These are phyloP conservation scores for Pachyramphus minor DNA, from an alignment of 2,113 vertebrate species.

Conservation along the genomic window DNA sequence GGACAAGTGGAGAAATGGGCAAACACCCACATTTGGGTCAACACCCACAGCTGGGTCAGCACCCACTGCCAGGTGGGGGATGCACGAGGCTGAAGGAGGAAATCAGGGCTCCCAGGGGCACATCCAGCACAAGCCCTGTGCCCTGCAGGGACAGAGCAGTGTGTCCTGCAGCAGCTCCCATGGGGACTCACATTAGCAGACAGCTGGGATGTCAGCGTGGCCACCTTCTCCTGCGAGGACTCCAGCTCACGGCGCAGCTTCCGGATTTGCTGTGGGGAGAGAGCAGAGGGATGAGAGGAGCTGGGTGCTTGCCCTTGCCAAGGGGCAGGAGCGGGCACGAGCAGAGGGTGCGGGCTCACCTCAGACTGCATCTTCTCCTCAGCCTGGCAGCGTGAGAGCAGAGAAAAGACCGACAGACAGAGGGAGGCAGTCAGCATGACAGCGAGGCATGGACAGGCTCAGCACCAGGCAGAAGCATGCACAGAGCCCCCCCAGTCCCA, in stretches of 20 bases:
- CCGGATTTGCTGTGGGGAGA: slow-evolving; percentile 86
- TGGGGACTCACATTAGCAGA: slow-evolving; percentile 85
- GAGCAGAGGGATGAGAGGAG: background rate
- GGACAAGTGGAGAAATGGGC: background rate
- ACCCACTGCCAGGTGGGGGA: too few relatives aligned
- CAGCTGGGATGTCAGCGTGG: slow-evolving; percentile 88
- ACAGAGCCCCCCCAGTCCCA: background rate
- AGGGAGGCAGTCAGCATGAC: slow-evolving; percentile 56
- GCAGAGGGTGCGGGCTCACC: slow-evolving; percentile 69
- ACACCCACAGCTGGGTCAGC: fast-evolving
- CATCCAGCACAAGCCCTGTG: fast-evolving
- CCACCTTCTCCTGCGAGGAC: slow-evolving; percentile 95
- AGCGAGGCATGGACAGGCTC: slow-evolving; percentile 25
- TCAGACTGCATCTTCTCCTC: slow-evolving; percentile 98
- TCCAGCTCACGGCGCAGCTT: slow-evolving; percentile 92
- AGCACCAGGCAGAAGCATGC: background rate
- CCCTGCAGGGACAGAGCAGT: fast-evolving
- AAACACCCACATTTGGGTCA: background rate
- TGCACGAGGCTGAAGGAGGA: background rate
- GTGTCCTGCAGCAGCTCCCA: fast-evolving
- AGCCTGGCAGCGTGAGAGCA: slow-evolving; percentile 78
- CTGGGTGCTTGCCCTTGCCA: fast-evolving
- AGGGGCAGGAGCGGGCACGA: background rate
- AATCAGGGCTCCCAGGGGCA: background rate
- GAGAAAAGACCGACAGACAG: slow-evolving; percentile 76